Evolutionary conservation across 2,797 vertebrate species (phyloP), one percentile per base, ranked within the genome.

Genomic region (Muraenolepis orangiensis): DNA sequence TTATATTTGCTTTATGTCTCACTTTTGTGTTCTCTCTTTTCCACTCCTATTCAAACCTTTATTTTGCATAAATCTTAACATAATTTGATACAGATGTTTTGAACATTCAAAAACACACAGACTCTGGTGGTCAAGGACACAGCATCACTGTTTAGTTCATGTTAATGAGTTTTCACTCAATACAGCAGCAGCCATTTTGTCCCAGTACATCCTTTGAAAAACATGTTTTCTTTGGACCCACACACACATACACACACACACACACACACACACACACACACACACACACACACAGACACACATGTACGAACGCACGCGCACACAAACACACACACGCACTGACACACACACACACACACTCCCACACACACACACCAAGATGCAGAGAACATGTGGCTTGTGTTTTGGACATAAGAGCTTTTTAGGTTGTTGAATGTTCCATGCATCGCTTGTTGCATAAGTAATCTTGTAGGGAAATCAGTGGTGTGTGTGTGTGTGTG

Each of bases 371-470:
- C 34, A 42, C 66, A 42, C 32, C 23, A 51, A 0, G 75, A 81
- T 75, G 80, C 82, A 77, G 68, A 71, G 66, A 77, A 31, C 64
- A 72, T 0, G 66, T 77, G 74, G 72, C 77, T 72, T 78, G 74
- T 67, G 76, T 14, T 28, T 69, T 0, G 66, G 51, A 31, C 10
- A 66, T 31, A 12, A 42, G n/a, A 28, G 7, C 74, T 28, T 31
- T 67, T 38, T 30, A 61, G 38, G 38, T 71, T 29, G 66, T 26
- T 28, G 8, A 1, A 30, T 18, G 84, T 88, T 87, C 79, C 82
- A 84, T 87, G 85, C 86, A 40, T 72, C 2, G 7, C 13, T 23
- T 34, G 57, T 84, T 88, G 38, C 79, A 76, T 85, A 87, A 84
- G 80, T 76, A 85, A 82, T 85, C 74, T 64, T 74, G 80, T 61